Evolutionary conservation across 2,797 vertebrate species (phyloP), one percentile per base, ranked within the genome.

Genomic region (Tarsius wallacei): DNA sequence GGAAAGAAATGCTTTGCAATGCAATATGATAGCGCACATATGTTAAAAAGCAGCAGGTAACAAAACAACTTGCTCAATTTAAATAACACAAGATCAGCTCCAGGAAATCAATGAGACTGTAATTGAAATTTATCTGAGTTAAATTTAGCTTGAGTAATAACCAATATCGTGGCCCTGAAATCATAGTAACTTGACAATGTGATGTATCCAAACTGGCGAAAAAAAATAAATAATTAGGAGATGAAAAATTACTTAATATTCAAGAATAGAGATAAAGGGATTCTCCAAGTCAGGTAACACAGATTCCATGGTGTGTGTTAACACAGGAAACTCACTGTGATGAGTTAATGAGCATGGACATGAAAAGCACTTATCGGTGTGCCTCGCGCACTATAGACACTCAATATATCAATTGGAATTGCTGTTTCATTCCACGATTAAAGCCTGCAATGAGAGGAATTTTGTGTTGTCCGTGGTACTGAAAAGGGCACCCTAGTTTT

Each of bases 221-320:
- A n/a, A 87, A 97, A 97, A 95, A 98, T 96, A 96, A 61, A 66
- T 73, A 81, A 96, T 98, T 97, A 94, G 73, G 96, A 96, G 76
- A 94, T 91, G 83, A 90, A 98, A 96, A 57, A 77, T 51, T 53
- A 70, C 28, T 92, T 90, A 71, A 74, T 93, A 86, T 81, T 91
- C 57, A 87, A 82, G 47, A 93, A 87, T 28, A 81, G 55, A 89
- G 68, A 80, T 22, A 64, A 90, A 82, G 16, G 10, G 71, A 94
- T 82, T 95, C 53, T 88, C 33, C 22, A 73, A 33, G 51, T 53
- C 2, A 7, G 21, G 1, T 13, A 36, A 42, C 5, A 55, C 12
- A 53, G 59, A 80, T 24, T 42, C 33, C 42, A 33, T 12, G 21
- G 55, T 2, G 8, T 1, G 1, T 47, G 73, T 81, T 66, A 49